Conservation (phyloP, 30 jellyfish, hydroid and myxozoan genomes). For the Morbakka virulenta region DNA sequence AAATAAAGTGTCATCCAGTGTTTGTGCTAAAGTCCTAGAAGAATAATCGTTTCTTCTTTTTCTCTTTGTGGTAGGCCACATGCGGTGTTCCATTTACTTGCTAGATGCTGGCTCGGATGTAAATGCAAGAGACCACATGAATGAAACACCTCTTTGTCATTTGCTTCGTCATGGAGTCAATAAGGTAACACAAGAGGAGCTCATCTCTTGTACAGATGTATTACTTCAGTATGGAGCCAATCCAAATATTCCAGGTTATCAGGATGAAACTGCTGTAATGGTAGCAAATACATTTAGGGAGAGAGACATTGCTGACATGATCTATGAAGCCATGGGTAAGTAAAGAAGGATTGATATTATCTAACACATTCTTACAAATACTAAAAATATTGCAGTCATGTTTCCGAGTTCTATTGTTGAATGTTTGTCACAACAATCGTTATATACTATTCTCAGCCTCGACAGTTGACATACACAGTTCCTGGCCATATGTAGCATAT, state of each 20-base stretch:
- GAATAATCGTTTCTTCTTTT: too few relatives aligned
- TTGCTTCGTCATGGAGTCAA: conserved; percentile 45
- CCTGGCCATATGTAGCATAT: too few relatives aligned
- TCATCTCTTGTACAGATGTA: conserved; percentile 45
- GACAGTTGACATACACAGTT: too few relatives aligned
- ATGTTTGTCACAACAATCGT: too few relatives aligned
- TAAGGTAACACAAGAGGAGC: conserved; percentile 10
- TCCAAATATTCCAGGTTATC: conserved; percentile 16
- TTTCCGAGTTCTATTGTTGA: too few relatives aligned
- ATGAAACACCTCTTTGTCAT: conserved; percentile 55
- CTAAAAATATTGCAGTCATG: too few relatives aligned
- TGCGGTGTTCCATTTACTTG: conserved; percentile 38
- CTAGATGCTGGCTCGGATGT: conserved; percentile 68
- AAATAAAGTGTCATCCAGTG: too few relatives aligned
- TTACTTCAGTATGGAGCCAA: conserved; percentile 69
- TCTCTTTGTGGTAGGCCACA: too few relatives aligned
- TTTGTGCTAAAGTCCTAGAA: too few relatives aligned
- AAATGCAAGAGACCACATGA: conserved; percentile 32
- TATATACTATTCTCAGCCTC: too few relatives aligned
- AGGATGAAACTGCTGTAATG: conserved; percentile 55
- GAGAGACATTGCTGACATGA: conserved; percentile 11
- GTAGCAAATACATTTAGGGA: conserved; percentile 31
- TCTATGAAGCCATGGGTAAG: conserved; percentile 53
- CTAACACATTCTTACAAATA: not conserved
- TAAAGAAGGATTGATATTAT: too few relatives aligned